Evolutionary conservation across 2,113 vertebrate genomes (phyloP).

Genomic region (Cinclus mexicanus): DNA sequence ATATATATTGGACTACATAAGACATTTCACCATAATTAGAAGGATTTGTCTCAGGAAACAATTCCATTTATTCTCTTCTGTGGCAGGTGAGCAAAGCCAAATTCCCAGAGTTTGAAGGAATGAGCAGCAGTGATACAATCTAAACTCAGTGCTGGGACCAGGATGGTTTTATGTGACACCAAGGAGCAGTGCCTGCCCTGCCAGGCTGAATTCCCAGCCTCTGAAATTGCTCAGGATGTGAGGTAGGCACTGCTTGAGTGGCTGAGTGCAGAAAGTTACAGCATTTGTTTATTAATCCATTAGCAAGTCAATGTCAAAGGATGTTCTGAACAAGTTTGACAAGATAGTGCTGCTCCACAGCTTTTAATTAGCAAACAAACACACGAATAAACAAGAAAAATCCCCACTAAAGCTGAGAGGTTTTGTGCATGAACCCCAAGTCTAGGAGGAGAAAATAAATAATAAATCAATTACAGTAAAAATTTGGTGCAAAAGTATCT

Average conservation of each 20-base stretch:
- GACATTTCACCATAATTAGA: background rate
- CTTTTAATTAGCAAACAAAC: background rate
- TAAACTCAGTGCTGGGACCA: background rate
- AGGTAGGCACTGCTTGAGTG: background rate
- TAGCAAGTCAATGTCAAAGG: background rate
- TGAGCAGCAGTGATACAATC: background rate
- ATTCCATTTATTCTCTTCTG: background rate
- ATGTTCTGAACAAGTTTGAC: background rate
- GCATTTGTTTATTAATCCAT: background rate
- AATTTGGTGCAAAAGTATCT: background rate
- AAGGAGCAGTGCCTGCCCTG: background rate
- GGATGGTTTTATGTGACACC: background rate
- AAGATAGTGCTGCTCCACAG: background rate
- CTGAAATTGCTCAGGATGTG: background rate
- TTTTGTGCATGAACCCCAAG: background rate
- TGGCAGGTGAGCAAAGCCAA: background rate
- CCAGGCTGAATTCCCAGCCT: background rate
- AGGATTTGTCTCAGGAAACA: background rate
- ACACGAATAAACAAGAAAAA: background rate
- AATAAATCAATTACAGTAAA: background rate
- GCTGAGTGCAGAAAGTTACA: background rate
- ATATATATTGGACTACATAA: background rate
- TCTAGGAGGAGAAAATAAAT: background rate
- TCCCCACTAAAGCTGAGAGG: background rate
- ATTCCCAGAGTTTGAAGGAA: background rate